Conservation (phyloP, 2,797 vertebrate species). For the Heterohyrax brucei region DNA sequence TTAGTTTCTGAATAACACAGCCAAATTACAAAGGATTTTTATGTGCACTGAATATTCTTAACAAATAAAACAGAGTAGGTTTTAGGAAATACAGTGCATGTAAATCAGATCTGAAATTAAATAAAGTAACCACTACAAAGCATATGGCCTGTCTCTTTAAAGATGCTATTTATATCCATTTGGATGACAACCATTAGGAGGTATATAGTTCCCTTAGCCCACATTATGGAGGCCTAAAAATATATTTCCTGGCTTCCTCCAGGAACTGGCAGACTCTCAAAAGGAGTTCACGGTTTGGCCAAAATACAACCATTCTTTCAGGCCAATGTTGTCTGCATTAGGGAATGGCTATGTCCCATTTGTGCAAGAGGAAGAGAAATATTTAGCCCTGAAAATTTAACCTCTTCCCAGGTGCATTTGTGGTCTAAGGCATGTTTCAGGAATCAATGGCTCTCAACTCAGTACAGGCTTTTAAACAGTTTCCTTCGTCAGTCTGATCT, state of each 20-base stretch:
- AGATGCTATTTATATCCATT: slow-evolving; percentile 80
- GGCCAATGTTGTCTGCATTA: slow-evolving; percentile 37
- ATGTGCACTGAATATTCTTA: slow-evolving; percentile 37
- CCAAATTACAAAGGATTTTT: slow-evolving; percentile 65
- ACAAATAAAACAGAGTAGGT: slow-evolving; percentile 72
- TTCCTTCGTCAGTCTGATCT: not conserved
- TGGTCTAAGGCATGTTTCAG: not conserved
- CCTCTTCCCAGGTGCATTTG: not conserved
- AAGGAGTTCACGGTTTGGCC: slow-evolving; percentile 56
- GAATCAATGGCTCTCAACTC: not conserved
- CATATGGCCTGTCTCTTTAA: slow-evolving; percentile 71
- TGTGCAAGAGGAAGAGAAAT: slow-evolving; percentile 42
- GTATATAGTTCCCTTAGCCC: slow-evolving; percentile 46
- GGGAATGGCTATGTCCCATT: slow-evolving; percentile 1
- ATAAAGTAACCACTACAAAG: slow-evolving; percentile 77
- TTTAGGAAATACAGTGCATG: slow-evolving; percentile 65
- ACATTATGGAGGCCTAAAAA: slow-evolving; percentile 82
- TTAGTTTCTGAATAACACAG: slow-evolving; percentile 51
- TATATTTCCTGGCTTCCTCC: slow-evolving; percentile 82
- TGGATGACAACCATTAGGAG: slow-evolving; percentile 76
- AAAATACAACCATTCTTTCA: slow-evolving; percentile 75
- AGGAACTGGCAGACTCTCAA: slow-evolving; percentile 78
- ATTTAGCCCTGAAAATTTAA: slow-evolving; percentile 36
- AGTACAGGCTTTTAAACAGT: not conserved
- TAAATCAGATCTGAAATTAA: slow-evolving; percentile 80